These are phyloP conservation scores for Anaspis maculata DNA, from an alignment of 2,888 invertebrate genomes.

Conservation along the genomic window DNA sequence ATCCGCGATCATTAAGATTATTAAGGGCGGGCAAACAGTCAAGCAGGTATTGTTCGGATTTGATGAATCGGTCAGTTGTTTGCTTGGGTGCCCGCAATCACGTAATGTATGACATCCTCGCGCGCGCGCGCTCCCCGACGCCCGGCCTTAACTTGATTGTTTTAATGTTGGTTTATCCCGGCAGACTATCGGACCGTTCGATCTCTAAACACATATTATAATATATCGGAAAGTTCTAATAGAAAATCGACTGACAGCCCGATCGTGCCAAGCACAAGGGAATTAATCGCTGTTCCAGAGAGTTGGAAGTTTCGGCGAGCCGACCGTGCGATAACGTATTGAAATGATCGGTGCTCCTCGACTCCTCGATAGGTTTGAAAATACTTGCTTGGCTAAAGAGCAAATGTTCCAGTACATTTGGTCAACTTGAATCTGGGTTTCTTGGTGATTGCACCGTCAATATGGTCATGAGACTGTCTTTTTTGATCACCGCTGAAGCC, in stretches of 20 bases:
- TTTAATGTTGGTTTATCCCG: conserved; percentile 19
- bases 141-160: conserved; percentile 18
- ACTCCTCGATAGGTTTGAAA: no score
- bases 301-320: no score
- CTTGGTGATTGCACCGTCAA: no score
- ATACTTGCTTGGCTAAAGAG: no score
- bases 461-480: no score
- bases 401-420: no score
- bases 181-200: background rate
- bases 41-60: conserved; percentile 37
- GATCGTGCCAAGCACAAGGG: no score
- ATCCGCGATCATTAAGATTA: conserved; percentile 44
- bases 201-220: background rate
- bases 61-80: conserved; percentile 38
- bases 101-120: conserved; percentile 24
- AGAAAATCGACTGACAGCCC: background rate
- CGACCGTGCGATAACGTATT: no score
- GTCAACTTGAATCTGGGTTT: no score
- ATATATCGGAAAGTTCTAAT: background rate
- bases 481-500: no score
- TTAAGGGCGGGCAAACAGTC: conserved; percentile 41
- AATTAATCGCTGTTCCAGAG: no score
- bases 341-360: no score
- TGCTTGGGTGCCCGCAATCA: conserved; percentile 34
- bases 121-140: conserved; percentile 13